These are phyloP conservation scores for Sebastes taczanowskii DNA, from an alignment of 2,797 vertebrate genomes.

Conservation along the genomic window DNA sequence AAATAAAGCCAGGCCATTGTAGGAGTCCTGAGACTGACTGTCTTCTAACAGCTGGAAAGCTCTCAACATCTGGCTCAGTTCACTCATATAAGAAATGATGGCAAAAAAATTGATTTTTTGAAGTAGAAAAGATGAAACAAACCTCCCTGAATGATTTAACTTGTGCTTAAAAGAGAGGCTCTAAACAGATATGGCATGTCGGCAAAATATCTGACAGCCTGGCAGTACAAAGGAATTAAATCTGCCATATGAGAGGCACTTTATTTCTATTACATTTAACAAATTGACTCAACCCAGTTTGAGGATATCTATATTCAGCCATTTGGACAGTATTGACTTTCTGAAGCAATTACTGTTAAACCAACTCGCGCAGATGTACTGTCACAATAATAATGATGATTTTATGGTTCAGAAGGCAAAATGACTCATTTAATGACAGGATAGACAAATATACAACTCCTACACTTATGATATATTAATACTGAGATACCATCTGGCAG, in stretches of 20 bases:
- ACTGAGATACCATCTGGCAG: not conserved
- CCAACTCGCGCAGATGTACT: conserved; percentile 10
- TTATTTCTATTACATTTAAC: conserved; percentile 49
- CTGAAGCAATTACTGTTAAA: conserved; percentile 34
- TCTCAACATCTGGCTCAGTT: conserved; percentile 19
- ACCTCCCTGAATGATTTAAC: conserved; percentile 3
- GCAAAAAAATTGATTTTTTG: conserved; percentile 2
- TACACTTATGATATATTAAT: not conserved
- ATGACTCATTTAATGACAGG: not conserved
- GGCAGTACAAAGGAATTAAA: conserved; percentile 47
- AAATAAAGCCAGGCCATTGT: conserved; percentile 15
- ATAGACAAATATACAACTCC: not conserved
- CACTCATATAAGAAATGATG: not conserved
- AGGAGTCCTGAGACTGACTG: not conserved
- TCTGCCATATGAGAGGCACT: conserved; percentile 14
- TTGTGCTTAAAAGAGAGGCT: conserved; percentile 26
- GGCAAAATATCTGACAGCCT: conserved; percentile 44
- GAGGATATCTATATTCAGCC: conserved; percentile 44
- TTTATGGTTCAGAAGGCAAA: not conserved
- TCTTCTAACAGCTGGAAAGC: conserved; percentile 12
- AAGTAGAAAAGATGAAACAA: conserved; percentile 22
- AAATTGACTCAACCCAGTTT: conserved; percentile 43
- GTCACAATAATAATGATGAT: not conserved
- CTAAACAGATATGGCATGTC: conserved; percentile 25
- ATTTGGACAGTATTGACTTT: conserved; percentile 32